Evolutionary conservation across 2,113 vertebrate species (phyloP), one percentile per base, ranked within the genome.

Genomic region (Circaetus gallicus): DNA sequence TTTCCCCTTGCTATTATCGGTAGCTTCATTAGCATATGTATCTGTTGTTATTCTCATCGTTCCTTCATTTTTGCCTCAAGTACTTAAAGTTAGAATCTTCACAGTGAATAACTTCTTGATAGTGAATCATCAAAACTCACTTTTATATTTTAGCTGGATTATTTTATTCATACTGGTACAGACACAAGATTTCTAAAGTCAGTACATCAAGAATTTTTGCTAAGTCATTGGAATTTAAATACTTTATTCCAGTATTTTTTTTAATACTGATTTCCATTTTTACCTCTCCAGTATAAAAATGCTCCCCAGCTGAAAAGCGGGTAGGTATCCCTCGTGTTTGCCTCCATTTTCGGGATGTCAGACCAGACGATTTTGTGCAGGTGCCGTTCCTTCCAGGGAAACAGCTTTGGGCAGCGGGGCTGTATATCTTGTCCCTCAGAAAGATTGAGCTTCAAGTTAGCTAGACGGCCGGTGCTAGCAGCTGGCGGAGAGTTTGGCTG

Each of bases 291-390:
- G 13, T 61, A 34, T 49, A 49, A 72, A 83, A 69, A 42, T 36
- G 9, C 31, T 38, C 34, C 69, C 36, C 43, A 20, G 11, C 13
- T 81, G 79, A 47, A 87, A 88, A 86, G 4, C 40, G 11, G 50
- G 34, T 17, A 52, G n/a, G 4, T 40, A 52, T 76, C 36, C n/a
- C n/a, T 90, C 1, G 0, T 11, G 22, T 72, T 73, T 88, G 24
- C 34, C 25, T 79, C 32, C 25, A 16, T 13, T 73, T 83, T 70
- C 3, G 12, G 42, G 42, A 43, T 59, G 18, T 55, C 61, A 82
- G 42, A 43, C 26, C 1, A 3, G 43, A 19, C 0, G 0, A 38
- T 47, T 87, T 67, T 40, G 20, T 47, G 56, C 36, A 72, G 19
- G 31, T 88, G 36, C 50, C 2, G 0, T 76, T 91, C 34, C 49